Evolutionary conservation across 2,888 invertebrate genomes (phyloP).

Genomic region (Ethmia dodecea): DNA sequence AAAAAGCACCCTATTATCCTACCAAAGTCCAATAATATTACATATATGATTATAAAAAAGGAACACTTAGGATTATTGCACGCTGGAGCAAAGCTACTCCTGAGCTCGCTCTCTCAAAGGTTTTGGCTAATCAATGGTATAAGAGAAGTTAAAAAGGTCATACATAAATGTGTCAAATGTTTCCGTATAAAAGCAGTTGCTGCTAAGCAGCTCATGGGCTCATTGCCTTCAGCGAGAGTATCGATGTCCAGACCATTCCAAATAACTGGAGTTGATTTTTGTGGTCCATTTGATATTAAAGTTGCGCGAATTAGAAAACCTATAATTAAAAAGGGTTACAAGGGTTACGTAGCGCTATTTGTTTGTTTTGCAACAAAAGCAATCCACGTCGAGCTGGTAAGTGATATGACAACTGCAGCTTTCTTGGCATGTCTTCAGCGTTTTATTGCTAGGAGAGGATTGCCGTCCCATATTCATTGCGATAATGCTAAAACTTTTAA

Average conservation of each 20-base stretch:
- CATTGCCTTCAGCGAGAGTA: neutral
- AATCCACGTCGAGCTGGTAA: conserved; percentile 3
- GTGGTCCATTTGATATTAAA: neutral
- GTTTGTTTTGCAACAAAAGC: conserved; percentile 8
- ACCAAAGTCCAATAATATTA: neutral
- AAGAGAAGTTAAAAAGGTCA: neutral
- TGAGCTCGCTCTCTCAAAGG: neutral
- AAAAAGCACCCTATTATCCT: neutral
- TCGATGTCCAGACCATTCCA: neutral
- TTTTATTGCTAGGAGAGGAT: conserved; percentile 1
- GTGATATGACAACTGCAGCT: neutral
- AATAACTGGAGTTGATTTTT: neutral
- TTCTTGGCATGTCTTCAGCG: neutral
- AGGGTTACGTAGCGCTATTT: neutral
- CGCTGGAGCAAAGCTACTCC: neutral
- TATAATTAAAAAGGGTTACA: neutral
- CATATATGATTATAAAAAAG: neutral
- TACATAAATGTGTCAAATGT: neutral
- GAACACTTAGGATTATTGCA: neutral
- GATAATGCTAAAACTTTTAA: conserved; percentile 7
- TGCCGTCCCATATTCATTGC: conserved; percentile 1
- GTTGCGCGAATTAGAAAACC: neutral
- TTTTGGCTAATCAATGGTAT: neutral
- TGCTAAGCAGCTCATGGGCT: neutral
- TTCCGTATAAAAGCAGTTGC: neutral